Evolutionary conservation across 2,888 invertebrate genomes (phyloP).

Genomic region (Pristionchus maxplancki): DNA sequence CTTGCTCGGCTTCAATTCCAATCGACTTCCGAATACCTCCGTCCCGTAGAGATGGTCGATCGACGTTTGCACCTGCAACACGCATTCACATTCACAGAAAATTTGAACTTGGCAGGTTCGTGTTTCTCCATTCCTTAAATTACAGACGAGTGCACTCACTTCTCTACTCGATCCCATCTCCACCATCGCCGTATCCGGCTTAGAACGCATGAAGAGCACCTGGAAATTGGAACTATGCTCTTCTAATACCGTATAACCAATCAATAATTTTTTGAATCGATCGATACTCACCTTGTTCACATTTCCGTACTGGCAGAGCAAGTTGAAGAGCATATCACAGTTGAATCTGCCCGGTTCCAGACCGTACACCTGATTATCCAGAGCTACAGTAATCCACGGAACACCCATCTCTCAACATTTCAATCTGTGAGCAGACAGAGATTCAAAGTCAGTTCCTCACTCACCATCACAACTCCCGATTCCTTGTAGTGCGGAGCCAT

Average conservation of each 20-base stretch:
- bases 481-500: constrained; percentile 3
- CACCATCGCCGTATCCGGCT: constrained; percentile 99
- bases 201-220: constrained; percentile 97
- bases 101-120: too few relatives aligned
- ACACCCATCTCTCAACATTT: background rate
- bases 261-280: background rate
- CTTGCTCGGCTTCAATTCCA: constrained; percentile 63
- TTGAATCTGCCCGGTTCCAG: constrained; percentile 94
- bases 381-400: constrained; percentile 80
- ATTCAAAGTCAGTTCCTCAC: background rate
- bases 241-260: background rate
- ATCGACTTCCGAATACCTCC: constrained; percentile 84
- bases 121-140: background rate
- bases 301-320: constrained; percentile 98
- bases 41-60: constrained; percentile 95
- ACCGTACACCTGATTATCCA: constrained; percentile 96
- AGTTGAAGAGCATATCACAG: constrained; percentile 95
- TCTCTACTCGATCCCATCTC: constrained; percentile 97
- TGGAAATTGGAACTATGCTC: constrained; percentile 77
- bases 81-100: background rate
- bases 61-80: constrained; percentile 80
- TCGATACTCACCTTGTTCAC: constrained; percentile 88
- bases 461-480: constrained; percentile 48
- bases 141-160: constrained; percentile 80
- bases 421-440: background rate